Base-by-base conservation (phyloP, 2,888 invertebrate species). In the Silvanus unidentatus region DNA sequence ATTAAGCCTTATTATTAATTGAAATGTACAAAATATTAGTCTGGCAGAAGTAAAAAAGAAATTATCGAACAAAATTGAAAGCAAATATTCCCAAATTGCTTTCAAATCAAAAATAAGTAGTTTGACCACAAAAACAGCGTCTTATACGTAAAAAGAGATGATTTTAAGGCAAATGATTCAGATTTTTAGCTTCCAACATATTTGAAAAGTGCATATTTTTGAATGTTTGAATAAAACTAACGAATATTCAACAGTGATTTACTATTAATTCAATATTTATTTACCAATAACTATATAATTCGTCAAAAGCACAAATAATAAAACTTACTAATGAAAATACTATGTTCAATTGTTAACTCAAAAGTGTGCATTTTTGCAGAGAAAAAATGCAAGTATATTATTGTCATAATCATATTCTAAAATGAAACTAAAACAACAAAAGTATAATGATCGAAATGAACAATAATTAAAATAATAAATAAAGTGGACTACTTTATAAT, bases 401-500 rank as follows among this genome's bases (percentile, higher is more conserved):
- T 53, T 46, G 50, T 53, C 50, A 46, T 52, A 54, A 55, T 49
- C 42, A 52, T 55, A 52, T 61, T 55, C 54, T 54, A 63, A 58
- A 62, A 57, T n/a, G n/a, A n/a, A n/a, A n/a, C n/a, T n/a, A n/a
- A n/a, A n/a, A n/a, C n/a, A 32, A 22, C 3, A 22, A 5, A 22
- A 5, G 8, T 22, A 22, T 5, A 22, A 22, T 22, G 22, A 55
- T 58, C 60, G 54, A 59, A 57, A 63, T 59, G 58, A 65, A 64
- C 61, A 62, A 58, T 58, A 60, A 63, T 30, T 50, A 55, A 55
- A 37, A 11, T 11, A 37, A 15, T 37, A 15, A 53, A 51, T 54
- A 53, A 58, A 59, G 53, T 60, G 61, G 55, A 64, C 60, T 59
- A 58, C 58, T 63, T 57, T 57, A 58, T 58, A 63, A 59, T 59